Evolutionary conservation across 2,113 vertebrate genomes (phyloP).

Genomic region (Myxocyprinus asiaticus): DNA sequence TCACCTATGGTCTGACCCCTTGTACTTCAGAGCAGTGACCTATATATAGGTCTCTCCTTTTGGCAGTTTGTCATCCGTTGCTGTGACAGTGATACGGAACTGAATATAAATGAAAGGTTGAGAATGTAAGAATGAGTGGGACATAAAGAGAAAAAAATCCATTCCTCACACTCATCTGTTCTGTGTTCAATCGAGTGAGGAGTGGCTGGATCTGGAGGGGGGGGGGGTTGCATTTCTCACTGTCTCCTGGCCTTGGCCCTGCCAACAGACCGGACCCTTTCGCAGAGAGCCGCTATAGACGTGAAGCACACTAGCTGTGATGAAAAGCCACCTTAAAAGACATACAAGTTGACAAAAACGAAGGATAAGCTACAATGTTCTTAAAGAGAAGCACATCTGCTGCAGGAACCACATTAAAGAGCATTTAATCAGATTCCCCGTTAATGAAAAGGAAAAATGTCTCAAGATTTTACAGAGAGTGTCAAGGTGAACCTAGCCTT

Average conservation of each 20-base stretch:
- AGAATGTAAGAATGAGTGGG: not conserved
- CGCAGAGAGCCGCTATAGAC: not conserved
- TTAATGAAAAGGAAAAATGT: not conserved
- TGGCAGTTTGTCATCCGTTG: not conserved
- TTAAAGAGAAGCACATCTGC: not conserved
- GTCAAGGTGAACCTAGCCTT: constrained; percentile 9
- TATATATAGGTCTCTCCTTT: not conserved
- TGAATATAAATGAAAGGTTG: not conserved
- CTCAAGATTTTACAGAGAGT: no score
- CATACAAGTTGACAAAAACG: not conserved
- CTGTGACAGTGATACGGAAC: not conserved
- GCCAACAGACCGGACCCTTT: not conserved
- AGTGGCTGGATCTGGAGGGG: not conserved
- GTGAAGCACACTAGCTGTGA: not conserved
- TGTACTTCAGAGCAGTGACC: not conserved
- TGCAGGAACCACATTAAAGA: not conserved
- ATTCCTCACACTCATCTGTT: not conserved
- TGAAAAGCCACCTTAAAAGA: not conserved
- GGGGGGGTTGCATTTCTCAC: not conserved
- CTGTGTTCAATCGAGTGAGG: not conserved
- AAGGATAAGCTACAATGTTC: not conserved
- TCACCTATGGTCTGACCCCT: not conserved
- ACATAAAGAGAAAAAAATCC: not conserved
- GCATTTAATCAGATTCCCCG: not conserved
- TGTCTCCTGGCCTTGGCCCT: not conserved